Percentiles rank a stretch among this genome's conserved stretches.
Conservation (phyloP, 2,888 invertebrate genomes). For the Melanchra persicariae region DNA sequence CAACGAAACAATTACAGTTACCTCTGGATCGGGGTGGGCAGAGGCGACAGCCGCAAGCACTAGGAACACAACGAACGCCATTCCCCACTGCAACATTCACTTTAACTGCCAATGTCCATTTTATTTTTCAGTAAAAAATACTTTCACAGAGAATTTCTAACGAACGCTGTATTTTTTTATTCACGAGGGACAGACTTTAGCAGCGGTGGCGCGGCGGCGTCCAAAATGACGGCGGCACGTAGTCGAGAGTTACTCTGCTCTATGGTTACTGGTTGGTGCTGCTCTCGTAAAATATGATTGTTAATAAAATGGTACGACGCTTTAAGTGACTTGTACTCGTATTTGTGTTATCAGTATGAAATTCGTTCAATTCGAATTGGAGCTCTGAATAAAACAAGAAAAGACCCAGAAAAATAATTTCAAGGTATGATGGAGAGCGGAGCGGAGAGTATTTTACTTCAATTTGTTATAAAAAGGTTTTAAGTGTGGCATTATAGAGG, state of each 20-base stretch:
- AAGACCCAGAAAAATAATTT: no score
- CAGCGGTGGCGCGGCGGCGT: neutral
- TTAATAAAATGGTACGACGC: constrained; percentile 56
- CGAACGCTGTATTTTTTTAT: constrained; percentile 61
- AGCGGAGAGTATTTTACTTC: no score
- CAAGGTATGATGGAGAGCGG: no score
- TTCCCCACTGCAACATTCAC: constrained; percentile 77
- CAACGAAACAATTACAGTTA: constrained; percentile 74
- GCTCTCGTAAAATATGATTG: constrained; percentile 57
- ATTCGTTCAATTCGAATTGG: neutral
- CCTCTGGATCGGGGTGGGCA: constrained; percentile 68
- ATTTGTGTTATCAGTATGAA: constrained; percentile 24
- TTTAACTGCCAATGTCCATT: constrained; percentile 79
- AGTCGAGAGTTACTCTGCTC: constrained; percentile 17
- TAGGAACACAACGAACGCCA: constrained; percentile 71
- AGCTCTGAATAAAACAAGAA: neutral
- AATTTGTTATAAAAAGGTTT: no score
- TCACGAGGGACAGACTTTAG: constrained; percentile 54
- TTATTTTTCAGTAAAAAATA: constrained; percentile 75
- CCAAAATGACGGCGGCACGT: constrained; percentile 51
- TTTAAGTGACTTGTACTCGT: constrained; percentile 54
- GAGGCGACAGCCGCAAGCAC: constrained; percentile 59
- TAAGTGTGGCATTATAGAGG: no score
- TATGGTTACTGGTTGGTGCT: constrained; percentile 17
- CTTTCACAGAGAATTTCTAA: constrained; percentile 72